phyloP scores from a whole-genome alignment of 2,797 vertebrate species.

The Loriculus beryllinus region DNA sequence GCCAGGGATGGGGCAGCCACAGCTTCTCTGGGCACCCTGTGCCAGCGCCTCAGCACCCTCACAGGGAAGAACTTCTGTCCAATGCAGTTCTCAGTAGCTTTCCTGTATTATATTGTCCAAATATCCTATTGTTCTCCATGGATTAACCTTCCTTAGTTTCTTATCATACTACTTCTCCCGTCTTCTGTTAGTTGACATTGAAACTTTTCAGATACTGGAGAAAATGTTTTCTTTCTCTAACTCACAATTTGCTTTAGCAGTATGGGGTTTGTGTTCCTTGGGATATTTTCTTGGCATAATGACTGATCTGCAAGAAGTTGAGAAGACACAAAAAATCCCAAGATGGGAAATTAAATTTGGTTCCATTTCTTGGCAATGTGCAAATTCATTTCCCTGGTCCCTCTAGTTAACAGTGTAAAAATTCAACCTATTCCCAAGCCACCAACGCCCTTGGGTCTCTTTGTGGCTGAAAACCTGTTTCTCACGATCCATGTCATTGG shows the following conservation, averaged over 20 bases:
- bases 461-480: conserved; percentile 16
- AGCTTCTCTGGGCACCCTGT: too few species aligned
- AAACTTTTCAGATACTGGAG: neutral
- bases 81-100: neutral
- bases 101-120: neutral
- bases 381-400: neutral
- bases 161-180: neutral
- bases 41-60: neutral
- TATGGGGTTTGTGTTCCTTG: neutral
- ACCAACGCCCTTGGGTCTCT: neutral
- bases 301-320: neutral
- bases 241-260: conserved; percentile 16
- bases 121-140: neutral
- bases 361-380: conserved; percentile 23
- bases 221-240: conserved; percentile 20
- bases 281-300: conserved; percentile 47
- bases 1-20: too few species aligned
- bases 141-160: neutral
- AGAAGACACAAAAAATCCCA: neutral
- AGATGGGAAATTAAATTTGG: conserved; percentile 11
- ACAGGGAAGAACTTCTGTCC: neutral
- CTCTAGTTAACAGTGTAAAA: neutral
- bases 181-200: neutral
- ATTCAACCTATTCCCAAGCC: conserved; percentile 23
- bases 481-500: neutral